Percentiles rank a stretch among this genome's conserved stretches.
phyloP scores from a whole-genome alignment of 2,888 invertebrate species.

The Meganola albula region DNA sequence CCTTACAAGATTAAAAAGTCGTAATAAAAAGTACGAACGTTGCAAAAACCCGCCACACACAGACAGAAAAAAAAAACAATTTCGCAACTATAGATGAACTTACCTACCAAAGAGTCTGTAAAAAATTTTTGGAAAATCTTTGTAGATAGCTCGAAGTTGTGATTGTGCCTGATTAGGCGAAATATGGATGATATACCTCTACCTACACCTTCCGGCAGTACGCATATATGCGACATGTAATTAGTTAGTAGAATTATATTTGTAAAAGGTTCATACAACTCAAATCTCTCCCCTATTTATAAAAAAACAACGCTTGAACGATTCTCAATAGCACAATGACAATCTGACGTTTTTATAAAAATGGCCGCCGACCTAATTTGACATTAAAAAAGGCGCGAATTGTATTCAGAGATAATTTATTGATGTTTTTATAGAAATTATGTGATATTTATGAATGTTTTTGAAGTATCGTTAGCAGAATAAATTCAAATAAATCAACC shows the following conservation, averaged over 20 bases:
- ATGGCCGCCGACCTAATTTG: constrained; percentile 72
- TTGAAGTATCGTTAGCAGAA: constrained; percentile 13
- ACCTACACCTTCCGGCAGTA: too few relatives aligned
- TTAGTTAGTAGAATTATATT: too few relatives aligned
- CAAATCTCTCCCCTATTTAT: constrained; percentile 51
- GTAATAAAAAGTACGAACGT: constrained; percentile 14
- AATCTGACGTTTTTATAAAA: constrained; percentile 54
- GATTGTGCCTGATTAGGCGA: too few relatives aligned
- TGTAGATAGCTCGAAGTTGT: too few relatives aligned
- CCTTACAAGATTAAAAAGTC: constrained; percentile 22
- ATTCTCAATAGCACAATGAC: constrained; percentile 46
- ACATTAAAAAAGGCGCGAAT: constrained; percentile 71
- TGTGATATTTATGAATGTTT: constrained; percentile 57
- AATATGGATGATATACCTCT: too few relatives aligned
- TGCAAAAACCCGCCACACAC: constrained; percentile 29
- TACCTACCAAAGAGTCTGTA: too few relatives aligned
- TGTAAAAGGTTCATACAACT: too few relatives aligned
- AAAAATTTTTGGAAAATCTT: too few relatives aligned
- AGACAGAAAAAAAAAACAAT: constrained; percentile 19
- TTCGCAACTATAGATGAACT: constrained; percentile 22
- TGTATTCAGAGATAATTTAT: constrained; percentile 72
- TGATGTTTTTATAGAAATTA: constrained; percentile 60
- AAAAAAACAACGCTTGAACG: constrained; percentile 61
- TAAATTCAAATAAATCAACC: constrained; percentile 10
- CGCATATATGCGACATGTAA: too few relatives aligned